phyloP scores from a whole-genome alignment of 1,140 invertebrate species.

The Drosophila triauraria region DNA sequence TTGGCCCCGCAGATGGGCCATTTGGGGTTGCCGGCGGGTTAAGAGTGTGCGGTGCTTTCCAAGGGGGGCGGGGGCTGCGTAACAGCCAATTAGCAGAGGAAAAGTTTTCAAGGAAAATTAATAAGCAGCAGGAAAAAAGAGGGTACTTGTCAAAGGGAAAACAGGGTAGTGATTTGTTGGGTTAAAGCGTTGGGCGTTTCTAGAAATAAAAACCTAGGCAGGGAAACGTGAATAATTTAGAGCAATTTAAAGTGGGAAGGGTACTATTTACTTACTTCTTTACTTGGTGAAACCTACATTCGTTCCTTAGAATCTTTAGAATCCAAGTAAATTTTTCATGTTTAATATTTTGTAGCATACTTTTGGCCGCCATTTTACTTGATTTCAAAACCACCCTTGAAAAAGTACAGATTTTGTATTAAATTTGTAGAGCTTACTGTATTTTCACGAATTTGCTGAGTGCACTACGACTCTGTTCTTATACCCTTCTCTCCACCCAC shows the following conservation, averaged over 20 bases:
- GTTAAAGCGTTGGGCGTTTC: conserved; percentile 7
- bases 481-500: neutral
- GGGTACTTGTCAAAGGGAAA: conserved; percentile 18
- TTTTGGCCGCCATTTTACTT: too few relatives aligned
- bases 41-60: conserved; percentile 1
- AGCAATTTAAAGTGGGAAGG: neutral
- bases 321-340: too few relatives aligned
- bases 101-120: conserved; percentile 49
- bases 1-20: conserved; percentile 36
- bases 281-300: neutral
- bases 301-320: too few relatives aligned
- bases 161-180: conserved; percentile 23
- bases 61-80: conserved; percentile 23
- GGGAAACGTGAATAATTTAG: neutral
- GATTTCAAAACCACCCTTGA: too few relatives aligned
- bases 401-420: too few relatives aligned
- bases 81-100: conserved; percentile 62
- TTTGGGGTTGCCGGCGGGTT: conserved; percentile 35
- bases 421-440: too few relatives aligned
- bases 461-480: neutral
- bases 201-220: neutral
- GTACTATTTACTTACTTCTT: neutral
- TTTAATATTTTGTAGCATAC: too few relatives aligned
- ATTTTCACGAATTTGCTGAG: too few relatives aligned
- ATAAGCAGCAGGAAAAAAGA: conserved; percentile 27